A percentile compares a stretch with the other conserved stretches of the same genome.
Conservation (phyloP, 2,888 invertebrate genomes). For the Caenorhabditis parvicauda region DNA sequence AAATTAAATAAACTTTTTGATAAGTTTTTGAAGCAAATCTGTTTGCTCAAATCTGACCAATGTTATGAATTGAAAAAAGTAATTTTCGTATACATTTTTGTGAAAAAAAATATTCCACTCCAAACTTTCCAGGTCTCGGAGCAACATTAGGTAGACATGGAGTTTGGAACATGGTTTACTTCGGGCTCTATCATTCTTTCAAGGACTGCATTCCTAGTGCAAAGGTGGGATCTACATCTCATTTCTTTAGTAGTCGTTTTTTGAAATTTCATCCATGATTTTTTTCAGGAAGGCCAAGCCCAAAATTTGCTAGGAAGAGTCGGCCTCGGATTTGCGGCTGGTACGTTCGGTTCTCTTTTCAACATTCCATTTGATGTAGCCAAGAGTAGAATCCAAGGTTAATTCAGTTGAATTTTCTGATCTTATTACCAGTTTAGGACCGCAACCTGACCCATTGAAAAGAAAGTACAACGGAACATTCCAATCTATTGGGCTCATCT, state of each 20-base stretch:
- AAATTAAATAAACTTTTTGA: too few relatives aligned
- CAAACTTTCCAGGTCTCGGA: conserved; percentile 71
- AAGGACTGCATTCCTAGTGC: conserved; percentile 70
- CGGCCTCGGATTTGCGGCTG: conserved; percentile 81
- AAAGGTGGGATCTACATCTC: conserved; percentile 54
- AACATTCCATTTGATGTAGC: conserved; percentile 96
- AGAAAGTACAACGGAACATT: conserved; percentile 79
- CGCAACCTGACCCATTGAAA: conserved; percentile 57
- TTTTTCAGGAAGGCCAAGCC: conserved; percentile 54
- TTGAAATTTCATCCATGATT: background rate
- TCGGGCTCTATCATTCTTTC: conserved; percentile 89
- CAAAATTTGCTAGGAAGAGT: conserved; percentile 65
- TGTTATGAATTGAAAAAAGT: too few relatives aligned
- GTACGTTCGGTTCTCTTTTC: conserved; percentile 79
- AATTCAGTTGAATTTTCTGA: background rate
- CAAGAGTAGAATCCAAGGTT: conserved; percentile 85
- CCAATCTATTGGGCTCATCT: conserved; percentile 75
- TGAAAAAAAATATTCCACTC: too few relatives aligned
- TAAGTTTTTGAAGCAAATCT: too few relatives aligned
- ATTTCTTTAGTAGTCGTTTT: background rate
- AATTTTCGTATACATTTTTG: too few relatives aligned
- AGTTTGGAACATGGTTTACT: conserved; percentile 87
- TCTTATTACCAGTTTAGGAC: conserved; percentile 17
- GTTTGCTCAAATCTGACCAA: too few relatives aligned
- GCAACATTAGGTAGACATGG: conserved; percentile 87